Evolutionary conservation across 2,888 invertebrate genomes (phyloP).

Genomic region (Trachelus tabidus): DNA sequence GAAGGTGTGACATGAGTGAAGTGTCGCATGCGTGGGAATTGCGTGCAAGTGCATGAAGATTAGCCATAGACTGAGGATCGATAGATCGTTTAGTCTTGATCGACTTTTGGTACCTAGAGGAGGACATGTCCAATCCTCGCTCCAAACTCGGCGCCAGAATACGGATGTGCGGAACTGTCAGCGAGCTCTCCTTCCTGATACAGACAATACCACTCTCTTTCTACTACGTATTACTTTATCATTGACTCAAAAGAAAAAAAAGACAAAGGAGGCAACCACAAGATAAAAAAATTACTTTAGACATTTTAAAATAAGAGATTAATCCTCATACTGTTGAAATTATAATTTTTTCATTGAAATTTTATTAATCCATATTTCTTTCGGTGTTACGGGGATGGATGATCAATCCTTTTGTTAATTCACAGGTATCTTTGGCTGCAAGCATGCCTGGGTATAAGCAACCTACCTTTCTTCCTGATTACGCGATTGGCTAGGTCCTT

Average conservation of each 20-base stretch:
- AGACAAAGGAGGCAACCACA: background rate
- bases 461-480: slow-evolving; percentile 45
- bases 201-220: slow-evolving; percentile 53
- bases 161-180: slow-evolving; percentile 84
- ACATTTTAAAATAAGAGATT: too few species aligned
- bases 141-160: slow-evolving; percentile 86
- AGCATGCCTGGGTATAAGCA: slow-evolving; percentile 16
- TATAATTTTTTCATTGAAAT: background rate
- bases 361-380: background rate
- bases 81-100: slow-evolving; percentile 18
- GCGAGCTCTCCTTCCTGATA: slow-evolving; percentile 74
- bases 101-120: slow-evolving; percentile 59
- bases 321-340: background rate
- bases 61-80: slow-evolving; percentile 12
- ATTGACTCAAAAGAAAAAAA: background rate
- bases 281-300: background rate
- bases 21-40: slow-evolving; percentile 33
- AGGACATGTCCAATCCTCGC: slow-evolving; percentile 76
- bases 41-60: slow-evolving; percentile 31
- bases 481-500: slow-evolving; percentile 42
- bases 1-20: background rate
- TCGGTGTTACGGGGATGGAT: background rate
- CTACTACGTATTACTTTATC: slow-evolving; percentile 25
- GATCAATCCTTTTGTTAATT: background rate
- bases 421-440: slow-evolving; percentile 7